These are phyloP conservation scores for Lamellibrachia columna DNA, from an alignment of 2,888 invertebrate species.

Conservation along the genomic window DNA sequence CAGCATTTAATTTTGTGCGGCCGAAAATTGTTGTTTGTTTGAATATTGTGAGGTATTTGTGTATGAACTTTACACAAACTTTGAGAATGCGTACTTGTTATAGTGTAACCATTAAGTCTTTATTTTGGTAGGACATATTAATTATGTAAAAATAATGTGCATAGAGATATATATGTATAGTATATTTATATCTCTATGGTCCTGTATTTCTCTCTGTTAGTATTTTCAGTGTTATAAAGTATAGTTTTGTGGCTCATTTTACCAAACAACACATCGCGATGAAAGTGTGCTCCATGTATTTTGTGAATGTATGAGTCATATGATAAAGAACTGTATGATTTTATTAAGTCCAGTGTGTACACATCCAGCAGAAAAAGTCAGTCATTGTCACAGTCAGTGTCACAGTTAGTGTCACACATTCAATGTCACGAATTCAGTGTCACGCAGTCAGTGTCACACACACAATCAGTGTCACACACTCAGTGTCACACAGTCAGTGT, in stretches of 20 bases:
- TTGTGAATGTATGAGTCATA: neutral
- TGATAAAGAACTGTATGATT: neutral
- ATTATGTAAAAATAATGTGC: neutral
- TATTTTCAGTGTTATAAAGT: neutral
- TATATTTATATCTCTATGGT: neutral
- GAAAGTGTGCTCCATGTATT: neutral
- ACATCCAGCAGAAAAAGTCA: neutral
- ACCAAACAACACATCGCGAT: neutral
- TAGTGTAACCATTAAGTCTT: neutral
- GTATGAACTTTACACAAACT: conserved; percentile 11
- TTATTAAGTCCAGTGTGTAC: neutral
- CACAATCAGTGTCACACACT: neutral
- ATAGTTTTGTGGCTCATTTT: neutral
- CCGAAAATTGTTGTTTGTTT: neutral
- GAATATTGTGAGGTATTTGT: conserved; percentile 12
- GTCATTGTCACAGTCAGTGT: neutral
- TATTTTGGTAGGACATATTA: neutral
- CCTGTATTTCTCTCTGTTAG: neutral
- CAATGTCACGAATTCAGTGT: neutral
- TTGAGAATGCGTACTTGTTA: neutral
- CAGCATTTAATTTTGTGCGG: neutral
- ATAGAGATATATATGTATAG: too few species aligned
- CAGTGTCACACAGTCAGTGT: neutral
- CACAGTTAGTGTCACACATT: neutral
- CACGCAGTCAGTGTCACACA: neutral